phyloP scores from a whole-genome alignment of 1,140 invertebrate species.

The Conus betulinus region DNA sequence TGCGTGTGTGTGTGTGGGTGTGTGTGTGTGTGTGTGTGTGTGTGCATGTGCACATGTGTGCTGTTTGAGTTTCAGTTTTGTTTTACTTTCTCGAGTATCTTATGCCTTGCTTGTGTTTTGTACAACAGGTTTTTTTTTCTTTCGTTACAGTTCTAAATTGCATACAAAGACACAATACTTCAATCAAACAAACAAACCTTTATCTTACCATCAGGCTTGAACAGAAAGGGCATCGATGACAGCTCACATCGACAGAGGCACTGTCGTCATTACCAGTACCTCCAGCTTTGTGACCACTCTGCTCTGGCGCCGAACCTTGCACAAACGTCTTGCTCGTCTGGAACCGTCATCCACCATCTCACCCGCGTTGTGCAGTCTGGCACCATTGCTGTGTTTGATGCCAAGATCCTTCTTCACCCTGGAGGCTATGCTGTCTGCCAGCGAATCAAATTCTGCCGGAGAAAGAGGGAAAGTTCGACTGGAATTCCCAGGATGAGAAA shows the following conservation, averaged over 20 bases:
- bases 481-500: not conserved
- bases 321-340: slow-evolving; percentile 9
- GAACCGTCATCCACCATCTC: not conserved
- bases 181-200: too few species aligned
- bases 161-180: too few species aligned
- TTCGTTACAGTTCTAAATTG: too few species aligned
- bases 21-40: too few species aligned
- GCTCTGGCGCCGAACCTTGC: not conserved
- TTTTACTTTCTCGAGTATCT: too few species aligned
- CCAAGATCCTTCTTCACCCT: slow-evolving; percentile 49
- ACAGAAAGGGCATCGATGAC: slow-evolving; percentile 54
- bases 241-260: slow-evolving; percentile 38
- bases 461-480: slow-evolving; percentile 35
- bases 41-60: too few species aligned
- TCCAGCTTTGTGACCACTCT: not conserved
- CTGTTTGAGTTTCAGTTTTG: too few species aligned
- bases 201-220: slow-evolving; percentile 51
- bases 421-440: slow-evolving; percentile 53
- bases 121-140: too few species aligned
- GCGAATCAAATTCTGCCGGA: slow-evolving; percentile 51
- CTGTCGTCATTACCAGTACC: slow-evolving; percentile 3
- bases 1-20: too few species aligned
- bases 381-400: not conserved
- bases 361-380: not conserved
- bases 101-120: too few species aligned